Evolutionary conservation across 2,797 vertebrate species (phyloP), one percentile per base, ranked within the genome.

Genomic region (Platyrinchus mystaceus): DNA sequence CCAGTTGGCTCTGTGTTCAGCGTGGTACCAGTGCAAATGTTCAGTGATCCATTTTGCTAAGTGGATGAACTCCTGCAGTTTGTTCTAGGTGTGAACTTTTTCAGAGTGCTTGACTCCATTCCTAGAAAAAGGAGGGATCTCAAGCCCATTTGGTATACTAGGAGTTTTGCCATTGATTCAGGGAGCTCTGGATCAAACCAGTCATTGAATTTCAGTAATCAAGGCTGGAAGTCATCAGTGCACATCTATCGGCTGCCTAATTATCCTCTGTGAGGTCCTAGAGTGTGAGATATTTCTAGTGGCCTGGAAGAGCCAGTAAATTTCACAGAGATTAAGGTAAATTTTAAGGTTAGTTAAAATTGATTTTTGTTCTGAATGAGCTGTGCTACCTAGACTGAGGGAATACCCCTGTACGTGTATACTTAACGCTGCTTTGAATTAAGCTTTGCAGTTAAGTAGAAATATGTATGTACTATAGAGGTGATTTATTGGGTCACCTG

Each of bases 291-390:
- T 87, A 94, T 93, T 95, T 93, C 93, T 95, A 90, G 86, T 92
- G 93, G 90, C 94, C 93, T 96, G 95, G 94, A 97, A 93, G 89
- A 96, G 88, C 90, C 93, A 95, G 87, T 95, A 94, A 94, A 95
- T 96, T 95, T 95, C 91, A 94, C 94, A 92, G 87, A 96, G 75
- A 92, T 89, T 89, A 94, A 95, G 94, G 89, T 94, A 97, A 96
- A 95, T 89, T 82, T 96, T 95, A 80, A 96, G 82, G 92, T 97
- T 95, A 95, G 85, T 94, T 88, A 74, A 85, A 95, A 94, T 62
- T 16, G 32, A 92, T 93, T 96, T 96, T 83, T 87, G 34, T 94
- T 81, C 59, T 87, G 71, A 93, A 79, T 81, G 58, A 94, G 85
- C 89, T 92, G 66, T 6, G 9, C 44, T 93, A 11, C 62, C 71